Evolutionary conservation across 1,140 invertebrate genomes (phyloP).

Genomic region (Bacillus rossius): DNA sequence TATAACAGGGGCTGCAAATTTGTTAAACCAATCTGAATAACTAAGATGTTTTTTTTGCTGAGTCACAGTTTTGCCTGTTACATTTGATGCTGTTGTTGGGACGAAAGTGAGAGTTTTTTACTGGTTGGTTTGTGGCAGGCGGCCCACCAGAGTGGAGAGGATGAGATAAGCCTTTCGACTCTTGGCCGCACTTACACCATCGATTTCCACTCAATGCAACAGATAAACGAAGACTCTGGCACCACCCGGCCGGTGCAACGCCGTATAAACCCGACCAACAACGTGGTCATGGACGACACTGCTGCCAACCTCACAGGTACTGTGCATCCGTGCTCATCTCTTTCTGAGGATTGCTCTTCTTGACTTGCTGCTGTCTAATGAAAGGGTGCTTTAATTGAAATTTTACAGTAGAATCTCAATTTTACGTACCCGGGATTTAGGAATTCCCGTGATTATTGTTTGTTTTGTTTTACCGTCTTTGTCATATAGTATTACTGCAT

Average conservation of each 20-base stretch:
- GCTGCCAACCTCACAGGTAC: background rate
- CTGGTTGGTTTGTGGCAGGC: conserved; percentile 53
- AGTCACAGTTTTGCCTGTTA: too few relatives aligned
- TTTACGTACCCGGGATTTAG: too few relatives aligned
- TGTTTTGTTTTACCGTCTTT: too few relatives aligned
- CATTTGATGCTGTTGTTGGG: too few relatives aligned
- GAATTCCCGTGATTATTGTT: too few relatives aligned
- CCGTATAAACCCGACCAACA: conserved; percentile 41
- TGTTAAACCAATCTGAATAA: too few relatives aligned
- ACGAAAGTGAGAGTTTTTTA: background rate
- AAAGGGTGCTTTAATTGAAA: too few relatives aligned
- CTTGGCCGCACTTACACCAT: conserved; percentile 91
- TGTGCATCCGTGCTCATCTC: background rate
- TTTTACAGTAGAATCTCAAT: too few relatives aligned
- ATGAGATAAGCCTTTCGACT: conserved; percentile 89
- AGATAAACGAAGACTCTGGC: conserved; percentile 96
- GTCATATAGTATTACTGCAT: too few relatives aligned
- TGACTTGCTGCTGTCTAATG: background rate
- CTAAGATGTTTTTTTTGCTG: too few relatives aligned
- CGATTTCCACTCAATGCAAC: conserved; percentile 95
- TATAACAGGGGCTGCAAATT: too few relatives aligned
- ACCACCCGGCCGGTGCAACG: conserved; percentile 88
- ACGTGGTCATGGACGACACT: conserved; percentile 2
- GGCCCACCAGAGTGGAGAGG: conserved; percentile 88
- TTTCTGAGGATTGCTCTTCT: background rate